Percentiles rank a stretch among this genome's conserved stretches.
Evolutionary conservation across 2,888 invertebrate genomes (phyloP).

Genomic region (Flexamia atlantica): DNA sequence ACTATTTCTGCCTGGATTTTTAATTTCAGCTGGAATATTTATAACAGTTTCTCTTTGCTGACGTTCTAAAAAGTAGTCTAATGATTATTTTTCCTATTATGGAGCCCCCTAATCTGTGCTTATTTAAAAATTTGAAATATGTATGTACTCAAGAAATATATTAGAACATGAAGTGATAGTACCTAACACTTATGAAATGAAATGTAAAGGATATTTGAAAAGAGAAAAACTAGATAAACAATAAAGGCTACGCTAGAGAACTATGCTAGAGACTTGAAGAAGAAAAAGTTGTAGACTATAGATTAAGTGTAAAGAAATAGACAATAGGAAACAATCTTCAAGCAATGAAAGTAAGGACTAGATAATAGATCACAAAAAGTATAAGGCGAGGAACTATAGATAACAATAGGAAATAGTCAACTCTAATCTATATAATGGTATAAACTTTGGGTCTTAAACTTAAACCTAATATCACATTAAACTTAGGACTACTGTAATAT

Average conservation of each 20-base stretch:
- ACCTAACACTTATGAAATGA: not conserved
- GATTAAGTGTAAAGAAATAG: not conserved
- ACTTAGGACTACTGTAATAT: not conserved
- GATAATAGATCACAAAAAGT: slow-evolving; percentile 5
- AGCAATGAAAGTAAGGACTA: not conserved
- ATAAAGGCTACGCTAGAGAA: not conserved
- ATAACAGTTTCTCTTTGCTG: too few species aligned
- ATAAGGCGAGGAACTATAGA: not conserved
- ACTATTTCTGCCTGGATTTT: too few species aligned
- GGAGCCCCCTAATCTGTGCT: too few species aligned
- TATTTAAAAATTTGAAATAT: too few species aligned
- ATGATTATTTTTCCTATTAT: too few species aligned
- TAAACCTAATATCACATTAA: slow-evolving; percentile 21
- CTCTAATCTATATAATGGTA: not conserved
- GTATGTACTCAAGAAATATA: too few species aligned
- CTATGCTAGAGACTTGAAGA: not conserved
- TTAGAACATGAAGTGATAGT: too few species aligned
- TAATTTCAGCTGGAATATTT: too few species aligned
- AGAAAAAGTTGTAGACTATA: not conserved
- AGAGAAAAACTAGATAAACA: not conserved
- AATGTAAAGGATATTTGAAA: not conserved
- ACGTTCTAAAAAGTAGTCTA: too few species aligned
- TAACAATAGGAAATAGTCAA: not conserved
- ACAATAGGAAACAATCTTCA: not conserved
- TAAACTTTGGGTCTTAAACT: not conserved